Conservation (phyloP, 1,140 invertebrate genomes). For the Scaptomyza hsui region DNA sequence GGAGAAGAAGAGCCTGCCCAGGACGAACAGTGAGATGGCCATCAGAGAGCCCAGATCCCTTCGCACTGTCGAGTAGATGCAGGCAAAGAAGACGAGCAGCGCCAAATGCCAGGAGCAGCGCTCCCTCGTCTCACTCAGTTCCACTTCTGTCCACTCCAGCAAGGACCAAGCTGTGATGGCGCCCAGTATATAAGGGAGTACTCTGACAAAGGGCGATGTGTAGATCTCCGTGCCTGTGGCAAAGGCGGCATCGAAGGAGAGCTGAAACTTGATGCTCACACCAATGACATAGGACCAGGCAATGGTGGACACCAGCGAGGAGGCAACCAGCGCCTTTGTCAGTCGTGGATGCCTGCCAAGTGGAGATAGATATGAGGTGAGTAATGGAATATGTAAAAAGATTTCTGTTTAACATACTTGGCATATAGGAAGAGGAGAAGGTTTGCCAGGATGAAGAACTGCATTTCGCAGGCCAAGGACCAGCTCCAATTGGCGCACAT, state of each 20-base stretch:
- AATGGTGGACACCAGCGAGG: slow-evolving; percentile 53
- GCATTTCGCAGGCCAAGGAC: slow-evolving; percentile 93
- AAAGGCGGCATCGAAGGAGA: slow-evolving; percentile 79
- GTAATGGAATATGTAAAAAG: no score
- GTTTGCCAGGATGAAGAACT: slow-evolving; percentile 88
- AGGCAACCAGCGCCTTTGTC: slow-evolving; percentile 52
- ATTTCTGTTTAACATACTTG: slow-evolving; percentile 74
- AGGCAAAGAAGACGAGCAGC: slow-evolving; percentile 66
- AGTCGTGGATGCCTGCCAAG: slow-evolving; percentile 64
- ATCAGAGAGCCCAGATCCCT: slow-evolving; percentile 64
- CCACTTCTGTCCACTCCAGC: slow-evolving; percentile 33
- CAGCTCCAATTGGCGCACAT: slow-evolving; percentile 92
- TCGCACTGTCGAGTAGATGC: slow-evolving; percentile 78
- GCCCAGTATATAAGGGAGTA: slow-evolving; percentile 78
- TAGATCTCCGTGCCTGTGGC: slow-evolving; percentile 81
- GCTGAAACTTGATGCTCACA: slow-evolving; percentile 64
- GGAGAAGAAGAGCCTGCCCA: slow-evolving; percentile 75
- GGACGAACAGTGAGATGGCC: slow-evolving; percentile 71
- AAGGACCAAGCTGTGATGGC: slow-evolving; percentile 70
- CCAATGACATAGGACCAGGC: slow-evolving; percentile 70
- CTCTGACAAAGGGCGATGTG: slow-evolving; percentile 77
- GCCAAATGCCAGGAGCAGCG: slow-evolving; percentile 74
- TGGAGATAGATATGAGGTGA: not conserved
- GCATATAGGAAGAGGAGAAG: slow-evolving; percentile 85
- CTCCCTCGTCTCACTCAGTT: slow-evolving; percentile 52